Conservation (phyloP, 2,113 vertebrate species). For the Tetrax tetrax region DNA sequence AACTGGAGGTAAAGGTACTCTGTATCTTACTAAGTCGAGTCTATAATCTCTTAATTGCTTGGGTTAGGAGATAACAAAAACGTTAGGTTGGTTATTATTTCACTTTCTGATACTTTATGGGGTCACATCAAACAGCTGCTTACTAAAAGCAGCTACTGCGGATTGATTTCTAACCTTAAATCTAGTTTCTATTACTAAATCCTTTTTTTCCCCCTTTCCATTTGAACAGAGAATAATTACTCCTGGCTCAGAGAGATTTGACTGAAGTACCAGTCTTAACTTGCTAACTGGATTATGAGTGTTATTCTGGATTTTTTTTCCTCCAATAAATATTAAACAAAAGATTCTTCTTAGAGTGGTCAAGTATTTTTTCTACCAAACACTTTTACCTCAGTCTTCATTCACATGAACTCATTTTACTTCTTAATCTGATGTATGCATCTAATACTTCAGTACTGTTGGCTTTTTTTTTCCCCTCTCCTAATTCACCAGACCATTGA, state of each 20-base stretch:
- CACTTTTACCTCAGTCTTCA: conserved; percentile 29
- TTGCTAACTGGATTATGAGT: conserved; percentile 70
- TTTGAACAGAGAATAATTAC: conserved; percentile 66
- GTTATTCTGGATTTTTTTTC: conserved; percentile 11
- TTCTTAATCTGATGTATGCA: conserved; percentile 10
- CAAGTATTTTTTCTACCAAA: conserved; percentile 48
- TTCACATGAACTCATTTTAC: background rate
- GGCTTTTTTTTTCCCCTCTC: background rate
- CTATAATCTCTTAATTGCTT: background rate
- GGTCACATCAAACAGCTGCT: background rate
- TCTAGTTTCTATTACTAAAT: background rate
- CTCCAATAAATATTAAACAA: conserved; percentile 45
- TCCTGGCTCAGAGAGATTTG: conserved; percentile 49
- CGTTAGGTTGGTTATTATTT: background rate
- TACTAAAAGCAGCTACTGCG: background rate
- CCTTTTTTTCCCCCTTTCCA: background rate
- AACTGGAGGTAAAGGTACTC: background rate
- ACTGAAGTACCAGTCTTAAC: conserved; percentile 65
- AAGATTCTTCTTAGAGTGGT: background rate
- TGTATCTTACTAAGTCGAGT: background rate
- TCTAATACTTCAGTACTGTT: background rate
- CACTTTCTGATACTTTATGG: background rate
- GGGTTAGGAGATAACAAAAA: background rate
- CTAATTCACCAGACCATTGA: background rate
- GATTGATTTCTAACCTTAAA: background rate